These are phyloP conservation scores for Cotesia vestalis DNA, from an alignment of 1,140 invertebrate species.

Conservation along the genomic window DNA sequence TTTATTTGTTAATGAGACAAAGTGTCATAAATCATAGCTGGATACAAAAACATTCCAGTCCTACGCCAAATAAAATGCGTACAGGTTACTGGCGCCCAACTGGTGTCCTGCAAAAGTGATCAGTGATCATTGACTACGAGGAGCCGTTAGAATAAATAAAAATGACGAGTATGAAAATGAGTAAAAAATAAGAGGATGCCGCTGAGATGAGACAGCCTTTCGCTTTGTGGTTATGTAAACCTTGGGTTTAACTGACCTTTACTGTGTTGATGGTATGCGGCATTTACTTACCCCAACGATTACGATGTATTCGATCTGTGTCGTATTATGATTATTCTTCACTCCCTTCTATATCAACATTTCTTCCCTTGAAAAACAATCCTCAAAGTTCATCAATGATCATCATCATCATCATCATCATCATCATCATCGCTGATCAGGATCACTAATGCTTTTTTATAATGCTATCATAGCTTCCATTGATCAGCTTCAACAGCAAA, in stretches of 20 bases:
- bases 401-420: not conserved
- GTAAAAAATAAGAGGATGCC: slow-evolving; percentile 23
- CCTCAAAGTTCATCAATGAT: slow-evolving; percentile 9
- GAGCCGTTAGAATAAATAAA: not conserved
- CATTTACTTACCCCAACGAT: slow-evolving; percentile 42
- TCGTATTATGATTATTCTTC: slow-evolving; percentile 16
- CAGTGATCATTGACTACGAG: not conserved
- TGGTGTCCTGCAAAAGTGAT: not conserved
- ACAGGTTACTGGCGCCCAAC: no score
- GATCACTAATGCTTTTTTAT: no score
- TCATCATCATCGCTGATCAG: no score
- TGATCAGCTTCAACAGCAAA: not conserved
- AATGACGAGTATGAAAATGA: not conserved
- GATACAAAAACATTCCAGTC: slow-evolving; percentile 1
- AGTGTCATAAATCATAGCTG: not conserved
- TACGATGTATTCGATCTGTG: slow-evolving; percentile 21
- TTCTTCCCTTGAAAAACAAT: not conserved
- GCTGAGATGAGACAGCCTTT: slow-evolving; percentile 44
- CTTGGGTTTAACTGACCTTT: slow-evolving; percentile 45
- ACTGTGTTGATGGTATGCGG: slow-evolving; percentile 44
- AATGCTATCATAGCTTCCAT: no score
- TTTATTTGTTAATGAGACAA: slow-evolving; percentile 6
- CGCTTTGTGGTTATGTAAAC: slow-evolving; percentile 45
- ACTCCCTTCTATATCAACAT: not conserved
- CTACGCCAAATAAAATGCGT: not conserved